Conservation (phyloP, 2,113 vertebrate species). For the Fregetta grallaria region DNA sequence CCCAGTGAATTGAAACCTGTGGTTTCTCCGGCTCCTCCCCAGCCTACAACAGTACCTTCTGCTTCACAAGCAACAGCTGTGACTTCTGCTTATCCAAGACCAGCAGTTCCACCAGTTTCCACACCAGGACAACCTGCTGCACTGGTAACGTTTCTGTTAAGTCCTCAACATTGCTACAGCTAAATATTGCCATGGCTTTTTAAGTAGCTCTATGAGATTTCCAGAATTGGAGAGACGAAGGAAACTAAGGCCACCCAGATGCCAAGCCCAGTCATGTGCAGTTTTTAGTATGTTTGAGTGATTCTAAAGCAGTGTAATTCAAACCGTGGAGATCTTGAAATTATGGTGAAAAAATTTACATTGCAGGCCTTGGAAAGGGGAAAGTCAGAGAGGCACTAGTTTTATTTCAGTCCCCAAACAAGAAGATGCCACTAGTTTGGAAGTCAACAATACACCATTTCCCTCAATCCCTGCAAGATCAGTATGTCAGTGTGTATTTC, state of each 20-base stretch:
- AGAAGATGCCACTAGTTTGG: neutral
- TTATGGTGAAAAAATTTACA: neutral
- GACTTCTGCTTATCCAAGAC: conserved; percentile 71
- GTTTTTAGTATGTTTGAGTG: neutral
- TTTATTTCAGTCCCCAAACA: neutral
- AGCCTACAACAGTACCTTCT: conserved; percentile 23
- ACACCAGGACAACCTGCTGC: conserved; percentile 83
- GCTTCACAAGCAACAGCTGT: neutral
- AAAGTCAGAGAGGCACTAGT: neutral
- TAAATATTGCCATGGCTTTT: neutral
- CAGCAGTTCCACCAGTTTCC: conserved; percentile 82
- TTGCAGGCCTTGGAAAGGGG: neutral
- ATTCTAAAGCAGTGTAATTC: neutral
- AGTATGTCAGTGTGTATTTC: neutral
- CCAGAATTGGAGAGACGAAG: neutral
- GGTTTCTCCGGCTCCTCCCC: conserved; percentile 9
- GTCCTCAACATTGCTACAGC: neutral
- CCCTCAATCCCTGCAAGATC: neutral
- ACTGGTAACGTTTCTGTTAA: conserved; percentile 67
- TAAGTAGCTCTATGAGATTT: neutral
- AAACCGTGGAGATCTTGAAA: neutral
- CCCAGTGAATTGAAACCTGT: conserved; percentile 21
- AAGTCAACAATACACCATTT: neutral
- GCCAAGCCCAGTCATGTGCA: neutral
- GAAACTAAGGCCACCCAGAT: neutral